These are phyloP conservation scores for Ctenomys sociabilis DNA, from an alignment of 2,113 vertebrate species.

Conservation along the genomic window DNA sequence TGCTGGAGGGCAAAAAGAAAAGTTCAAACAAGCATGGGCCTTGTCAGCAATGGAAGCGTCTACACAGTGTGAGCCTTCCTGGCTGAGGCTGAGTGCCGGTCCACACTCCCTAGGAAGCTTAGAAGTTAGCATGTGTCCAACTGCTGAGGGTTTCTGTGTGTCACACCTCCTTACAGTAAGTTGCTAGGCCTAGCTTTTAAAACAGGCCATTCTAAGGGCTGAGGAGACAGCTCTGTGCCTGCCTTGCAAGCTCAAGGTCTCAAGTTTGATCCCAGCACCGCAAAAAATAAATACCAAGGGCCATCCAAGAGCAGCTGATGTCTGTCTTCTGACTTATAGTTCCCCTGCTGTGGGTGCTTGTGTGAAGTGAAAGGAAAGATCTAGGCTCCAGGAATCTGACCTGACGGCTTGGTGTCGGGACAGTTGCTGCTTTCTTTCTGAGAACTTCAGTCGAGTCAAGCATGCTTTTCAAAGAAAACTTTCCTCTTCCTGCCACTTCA, in stretches of 20 bases:
- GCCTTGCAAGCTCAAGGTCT: no score
- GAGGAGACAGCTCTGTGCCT: no score
- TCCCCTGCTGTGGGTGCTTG: background rate
- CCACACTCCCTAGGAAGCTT: background rate
- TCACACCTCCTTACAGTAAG: background rate
- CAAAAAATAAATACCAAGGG: background rate
- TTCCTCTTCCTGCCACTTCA: background rate
- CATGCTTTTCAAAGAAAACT: background rate
- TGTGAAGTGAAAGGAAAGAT: background rate
- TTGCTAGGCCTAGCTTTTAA: background rate
- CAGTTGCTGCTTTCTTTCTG: background rate
- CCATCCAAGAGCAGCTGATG: background rate
- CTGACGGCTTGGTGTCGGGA: background rate
- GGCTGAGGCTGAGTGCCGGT: background rate
- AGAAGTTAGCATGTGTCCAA: background rate
- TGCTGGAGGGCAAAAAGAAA: background rate
- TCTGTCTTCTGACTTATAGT: background rate
- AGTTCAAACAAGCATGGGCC: background rate
- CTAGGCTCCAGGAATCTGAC: background rate
- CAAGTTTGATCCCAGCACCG: no score
- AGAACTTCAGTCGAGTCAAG: background rate
- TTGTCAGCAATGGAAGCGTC: background rate
- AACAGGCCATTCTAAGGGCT: background rate
- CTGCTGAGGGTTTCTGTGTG: background rate
- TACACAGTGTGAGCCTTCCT: background rate